These are phyloP conservation scores for Theropithecus gelada DNA, from an alignment of 2,113 vertebrate genomes.

Conservation along the genomic window DNA sequence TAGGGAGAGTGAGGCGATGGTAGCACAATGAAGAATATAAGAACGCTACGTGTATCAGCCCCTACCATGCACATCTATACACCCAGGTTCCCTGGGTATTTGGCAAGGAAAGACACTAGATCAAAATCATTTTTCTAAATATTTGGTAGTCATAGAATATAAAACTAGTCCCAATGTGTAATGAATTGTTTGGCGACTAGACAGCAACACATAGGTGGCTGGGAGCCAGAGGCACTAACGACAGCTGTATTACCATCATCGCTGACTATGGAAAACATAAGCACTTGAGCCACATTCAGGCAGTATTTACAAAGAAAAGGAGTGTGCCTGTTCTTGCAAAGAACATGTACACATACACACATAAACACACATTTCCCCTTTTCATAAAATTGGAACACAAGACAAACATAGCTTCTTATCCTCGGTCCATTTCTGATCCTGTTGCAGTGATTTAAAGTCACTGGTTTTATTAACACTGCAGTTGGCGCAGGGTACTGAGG, in stretches of 20 bases:
- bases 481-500: background rate
- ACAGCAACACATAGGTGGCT: background rate
- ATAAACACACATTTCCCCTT: background rate
- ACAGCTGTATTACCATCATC: background rate
- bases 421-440: too few relatives aligned
- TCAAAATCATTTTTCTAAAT: background rate
- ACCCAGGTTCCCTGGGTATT: background rate
- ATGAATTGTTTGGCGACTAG: background rate
- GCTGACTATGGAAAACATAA: background rate
- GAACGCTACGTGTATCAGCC: too few relatives aligned
- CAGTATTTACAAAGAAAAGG: background rate
- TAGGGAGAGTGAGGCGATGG: background rate
- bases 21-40: background rate
- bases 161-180: background rate
- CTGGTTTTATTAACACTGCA: background rate
- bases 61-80: fast-evolving
- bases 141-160: background rate
- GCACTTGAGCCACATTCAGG: background rate
- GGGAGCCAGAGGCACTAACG: background rate
- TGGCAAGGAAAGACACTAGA: background rate
- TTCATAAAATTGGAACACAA: background rate
- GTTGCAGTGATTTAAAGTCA: background rate
- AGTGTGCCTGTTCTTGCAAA: background rate
- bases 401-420: background rate
- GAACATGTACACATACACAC: too few relatives aligned